These are phyloP conservation scores for Pseudochirops corinnae DNA, from an alignment of 2,797 vertebrate genomes.

Conservation along the genomic window DNA sequence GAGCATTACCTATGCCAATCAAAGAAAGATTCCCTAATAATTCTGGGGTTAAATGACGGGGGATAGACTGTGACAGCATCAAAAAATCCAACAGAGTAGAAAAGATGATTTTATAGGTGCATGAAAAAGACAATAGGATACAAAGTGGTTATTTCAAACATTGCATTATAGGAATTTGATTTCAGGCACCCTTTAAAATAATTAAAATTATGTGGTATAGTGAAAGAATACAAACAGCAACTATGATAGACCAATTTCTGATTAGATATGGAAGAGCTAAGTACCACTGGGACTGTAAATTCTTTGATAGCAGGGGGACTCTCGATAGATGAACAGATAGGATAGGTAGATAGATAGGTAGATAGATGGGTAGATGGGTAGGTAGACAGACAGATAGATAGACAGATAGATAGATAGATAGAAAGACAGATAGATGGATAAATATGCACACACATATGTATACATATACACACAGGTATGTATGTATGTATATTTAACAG, in stretches of 20 bases:
- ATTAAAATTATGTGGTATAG: background rate
- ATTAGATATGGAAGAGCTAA: background rate
- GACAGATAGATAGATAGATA: no score
- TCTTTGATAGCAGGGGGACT: background rate
- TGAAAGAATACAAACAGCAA: background rate
- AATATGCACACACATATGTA: no score
- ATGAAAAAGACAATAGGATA: background rate
- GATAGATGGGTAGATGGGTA: no score
- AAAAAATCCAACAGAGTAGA: background rate
- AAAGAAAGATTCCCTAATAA: background rate
- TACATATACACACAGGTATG: background rate
- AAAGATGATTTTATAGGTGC: background rate
- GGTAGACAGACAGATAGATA: no score
- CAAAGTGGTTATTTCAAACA: background rate
- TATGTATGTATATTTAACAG: background rate
- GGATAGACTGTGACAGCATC: background rate
- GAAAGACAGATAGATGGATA: no score
- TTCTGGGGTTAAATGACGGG: background rate
- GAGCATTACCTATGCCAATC: background rate
- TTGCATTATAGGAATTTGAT: background rate
- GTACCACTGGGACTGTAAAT: background rate
- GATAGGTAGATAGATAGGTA: no score
- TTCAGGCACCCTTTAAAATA: background rate
- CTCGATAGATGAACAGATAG: no score
- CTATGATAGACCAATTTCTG: background rate